These are phyloP conservation scores for Leptinotarsa lineolata DNA, from an alignment of 1,140 invertebrate genomes.

Conservation along the genomic window DNA sequence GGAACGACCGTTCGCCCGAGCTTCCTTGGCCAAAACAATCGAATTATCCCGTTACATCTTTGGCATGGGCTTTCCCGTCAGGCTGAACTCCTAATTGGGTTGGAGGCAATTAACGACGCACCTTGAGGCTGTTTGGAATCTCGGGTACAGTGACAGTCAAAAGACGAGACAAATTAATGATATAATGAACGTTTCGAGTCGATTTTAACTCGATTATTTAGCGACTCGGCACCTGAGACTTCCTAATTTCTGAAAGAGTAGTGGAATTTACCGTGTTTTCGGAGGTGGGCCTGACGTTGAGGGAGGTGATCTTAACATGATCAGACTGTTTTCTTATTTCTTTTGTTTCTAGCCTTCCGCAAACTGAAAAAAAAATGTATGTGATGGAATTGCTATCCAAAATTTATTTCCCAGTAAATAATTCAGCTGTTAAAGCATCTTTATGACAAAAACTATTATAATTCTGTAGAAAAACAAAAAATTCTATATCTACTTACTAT, in stretches of 20 bases:
- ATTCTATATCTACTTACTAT: too few relatives aligned
- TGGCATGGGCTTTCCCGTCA: neutral
- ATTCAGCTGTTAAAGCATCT: too few relatives aligned
- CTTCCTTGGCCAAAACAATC: neutral
- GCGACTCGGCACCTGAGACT: constrained; percentile 3
- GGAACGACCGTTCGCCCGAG: neutral
- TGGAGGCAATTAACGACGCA: constrained; percentile 15
- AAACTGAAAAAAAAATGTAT: too few relatives aligned
- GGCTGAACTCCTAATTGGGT: constrained; percentile 4
- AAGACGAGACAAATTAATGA: constrained; percentile 10
- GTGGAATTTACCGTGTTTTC: neutral
- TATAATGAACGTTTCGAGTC: constrained; percentile 13
- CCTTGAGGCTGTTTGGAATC: constrained; percentile 13
- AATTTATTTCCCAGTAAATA: too few relatives aligned
- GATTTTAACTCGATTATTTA: constrained; percentile 1
- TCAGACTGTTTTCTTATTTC: too few relatives aligned
- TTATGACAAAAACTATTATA: too few relatives aligned
- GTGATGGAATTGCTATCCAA: too few relatives aligned
- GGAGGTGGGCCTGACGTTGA: neutral
- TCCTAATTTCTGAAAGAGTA: neutral
- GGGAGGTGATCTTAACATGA: too few relatives aligned
- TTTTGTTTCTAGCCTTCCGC: too few relatives aligned
- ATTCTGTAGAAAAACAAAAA: too few relatives aligned
- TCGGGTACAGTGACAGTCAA: constrained; percentile 6
- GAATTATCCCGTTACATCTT: neutral